These are phyloP conservation scores for Peromyscus melanophrys DNA, from an alignment of 2,797 vertebrate species.

Conservation along the genomic window DNA sequence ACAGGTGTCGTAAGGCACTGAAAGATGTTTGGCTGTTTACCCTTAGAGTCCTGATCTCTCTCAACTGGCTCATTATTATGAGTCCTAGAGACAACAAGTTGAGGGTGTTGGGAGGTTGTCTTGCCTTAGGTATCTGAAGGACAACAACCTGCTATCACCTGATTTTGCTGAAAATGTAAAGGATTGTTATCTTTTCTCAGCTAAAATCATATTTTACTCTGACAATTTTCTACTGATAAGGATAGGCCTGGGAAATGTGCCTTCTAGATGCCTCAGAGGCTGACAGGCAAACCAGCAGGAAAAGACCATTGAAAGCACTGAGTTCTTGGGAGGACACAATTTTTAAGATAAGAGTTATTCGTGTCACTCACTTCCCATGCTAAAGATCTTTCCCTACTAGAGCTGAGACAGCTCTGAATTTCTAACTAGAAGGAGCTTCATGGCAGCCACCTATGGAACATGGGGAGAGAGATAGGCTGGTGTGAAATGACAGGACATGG, in stretches of 20 bases:
- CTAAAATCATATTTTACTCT: conserved; percentile 55
- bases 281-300: not conserved
- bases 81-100: not conserved
- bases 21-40: conserved; percentile 31
- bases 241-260: not conserved
- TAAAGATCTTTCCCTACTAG: not conserved
- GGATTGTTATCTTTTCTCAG: conserved; percentile 1
- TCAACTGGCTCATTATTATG: conserved; percentile 17
- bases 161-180: conserved; percentile 60
- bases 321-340: not conserved
- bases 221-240: not conserved
- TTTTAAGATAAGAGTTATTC: not conserved
- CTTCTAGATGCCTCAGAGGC: not conserved
- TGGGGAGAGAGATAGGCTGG: not conserved
- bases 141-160: not conserved
- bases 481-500: not conserved
- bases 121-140: not conserved
- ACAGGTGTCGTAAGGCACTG: not conserved
- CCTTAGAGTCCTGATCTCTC: conserved; percentile 31
- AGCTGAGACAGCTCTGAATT: not conserved
- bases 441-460: not conserved
- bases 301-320: not conserved
- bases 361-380: not conserved
- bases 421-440: not conserved
- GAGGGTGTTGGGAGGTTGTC: not conserved